These are phyloP conservation scores for Leontocebus nigricollis DNA, from an alignment of 2,797 vertebrate species.

Conservation along the genomic window DNA sequence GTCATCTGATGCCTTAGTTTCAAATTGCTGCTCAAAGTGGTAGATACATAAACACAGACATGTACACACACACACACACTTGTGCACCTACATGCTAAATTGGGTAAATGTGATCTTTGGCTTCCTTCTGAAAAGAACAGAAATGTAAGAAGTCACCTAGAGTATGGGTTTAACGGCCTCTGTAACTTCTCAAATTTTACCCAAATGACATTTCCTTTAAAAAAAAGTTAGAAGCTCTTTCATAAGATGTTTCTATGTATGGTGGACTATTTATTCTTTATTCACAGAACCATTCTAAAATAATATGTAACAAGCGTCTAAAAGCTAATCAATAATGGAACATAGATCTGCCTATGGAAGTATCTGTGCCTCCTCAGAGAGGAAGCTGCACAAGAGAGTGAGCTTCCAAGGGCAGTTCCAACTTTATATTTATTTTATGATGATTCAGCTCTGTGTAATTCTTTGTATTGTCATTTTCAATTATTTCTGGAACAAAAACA, in stretches of 20 bases:
- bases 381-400: conserved; percentile 73
- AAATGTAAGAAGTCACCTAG: not conserved
- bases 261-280: conserved; percentile 79
- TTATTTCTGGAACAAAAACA: conserved; percentile 82
- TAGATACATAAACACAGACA: not conserved
- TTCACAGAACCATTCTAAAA: conserved; percentile 80
- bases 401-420: conserved; percentile 81
- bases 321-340: conserved; percentile 87
- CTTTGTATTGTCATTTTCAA: conserved; percentile 84
- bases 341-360: conserved; percentile 78
- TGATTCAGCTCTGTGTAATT: conserved; percentile 80
- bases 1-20: not conserved
- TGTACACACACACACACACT: not conserved
- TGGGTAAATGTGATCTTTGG: not conserved
- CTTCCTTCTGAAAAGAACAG: conserved; percentile 19
- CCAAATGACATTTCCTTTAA: conserved; percentile 48
- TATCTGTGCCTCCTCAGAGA: conserved; percentile 77
- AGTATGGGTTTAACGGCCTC: conserved; percentile 56
- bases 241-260: conserved; percentile 73
- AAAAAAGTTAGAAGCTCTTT: conserved; percentile 60
- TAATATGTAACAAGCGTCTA: conserved; percentile 85
- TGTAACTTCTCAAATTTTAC: conserved; percentile 74
- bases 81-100: not conserved
- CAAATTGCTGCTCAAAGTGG: not conserved
- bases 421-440: conserved; percentile 86